Base-by-base conservation (phyloP, 1,140 invertebrate species). In the Zaprionus kolodkinae region DNA sequence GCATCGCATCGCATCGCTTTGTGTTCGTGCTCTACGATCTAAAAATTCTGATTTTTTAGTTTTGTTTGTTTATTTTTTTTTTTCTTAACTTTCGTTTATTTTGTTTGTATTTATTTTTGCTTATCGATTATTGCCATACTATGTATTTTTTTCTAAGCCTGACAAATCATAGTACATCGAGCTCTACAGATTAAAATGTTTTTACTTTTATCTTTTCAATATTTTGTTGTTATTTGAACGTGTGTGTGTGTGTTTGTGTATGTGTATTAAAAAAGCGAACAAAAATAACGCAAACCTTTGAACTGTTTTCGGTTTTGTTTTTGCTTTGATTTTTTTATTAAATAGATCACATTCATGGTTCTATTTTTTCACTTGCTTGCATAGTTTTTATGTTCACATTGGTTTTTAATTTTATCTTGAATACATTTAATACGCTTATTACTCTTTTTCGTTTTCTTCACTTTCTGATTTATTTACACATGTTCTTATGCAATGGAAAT, bases 331-430 rank as follows among this genome's bases (percentile, higher is more conserved):
- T 54, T 63, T 54, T 63, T 84, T 85, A 91, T 91, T 91, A 87
- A 91, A 91, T 92, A 91, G 91, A 92, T 92, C 91, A 92, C 91
- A 92, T 92, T 89, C 88, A 92, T 91, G 87, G 91, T 92, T 92
- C 91, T 92, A 91, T 91, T 89, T 88, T 88, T 78, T 89, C 75
- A 88, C 84, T 84, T 89, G 78, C 68, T 76, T 78, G 72, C 65
- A 63, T 69, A 69, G 56, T 69, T 76, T 70, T 85, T 89, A 89
- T 88, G 81, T 89, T 89, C 85, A 88, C 81, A 84, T 85, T 70
- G 21, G 33, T 76, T 60, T 87, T 87, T 83, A 62, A 67, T 72
- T 87, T 65, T 66, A n/a, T n/a, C 6, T 43, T 55, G 67, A 78
- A 79, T 88, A 78, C 67, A 72, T 66, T 70, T 79, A 63, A 72